Evolutionary conservation across 2,888 invertebrate species (phyloP).

Genomic region (Brachyptera risi): DNA sequence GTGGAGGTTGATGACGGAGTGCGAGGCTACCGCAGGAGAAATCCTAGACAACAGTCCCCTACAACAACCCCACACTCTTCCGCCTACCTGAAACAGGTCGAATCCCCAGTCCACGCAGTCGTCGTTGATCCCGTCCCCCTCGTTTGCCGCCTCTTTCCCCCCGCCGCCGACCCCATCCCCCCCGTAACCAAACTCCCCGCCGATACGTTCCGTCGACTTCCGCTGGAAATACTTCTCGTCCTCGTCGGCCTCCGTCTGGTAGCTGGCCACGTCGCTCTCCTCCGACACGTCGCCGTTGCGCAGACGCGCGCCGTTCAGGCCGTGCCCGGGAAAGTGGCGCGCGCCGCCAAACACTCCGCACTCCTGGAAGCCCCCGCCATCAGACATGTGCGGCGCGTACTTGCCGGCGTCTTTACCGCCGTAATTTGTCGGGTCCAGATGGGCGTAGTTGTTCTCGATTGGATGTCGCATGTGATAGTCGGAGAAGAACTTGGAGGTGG

Average conservation of each 20-base stretch:
- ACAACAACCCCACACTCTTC: no score
- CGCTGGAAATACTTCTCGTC: neutral
- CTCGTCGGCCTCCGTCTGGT: no score
- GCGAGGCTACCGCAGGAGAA: no score
- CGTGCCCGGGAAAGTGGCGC: neutral
- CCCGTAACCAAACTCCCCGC: neutral
- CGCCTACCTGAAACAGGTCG: no score
- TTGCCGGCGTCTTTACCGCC: neutral
- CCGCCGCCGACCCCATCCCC: neutral
- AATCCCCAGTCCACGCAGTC: constrained; percentile 69
- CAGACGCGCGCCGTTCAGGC: constrained; percentile 1
- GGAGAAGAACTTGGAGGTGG: constrained; percentile 28
- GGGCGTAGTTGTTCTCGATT: neutral
- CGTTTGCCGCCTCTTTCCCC: neutral
- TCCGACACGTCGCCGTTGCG: constrained; percentile 2
- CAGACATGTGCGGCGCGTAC: no score
- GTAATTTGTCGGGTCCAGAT: neutral
- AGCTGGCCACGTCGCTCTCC: neutral
- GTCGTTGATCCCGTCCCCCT: constrained; percentile 41
- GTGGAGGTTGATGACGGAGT: no score
- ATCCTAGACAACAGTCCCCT: no score
- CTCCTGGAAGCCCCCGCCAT: neutral
- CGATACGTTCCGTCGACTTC: neutral
- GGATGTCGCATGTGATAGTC: constrained; percentile 22
- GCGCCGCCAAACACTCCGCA: neutral